Evolutionary conservation across 2,888 invertebrate species (phyloP).

Genomic region (Ferrisia virgata): DNA sequence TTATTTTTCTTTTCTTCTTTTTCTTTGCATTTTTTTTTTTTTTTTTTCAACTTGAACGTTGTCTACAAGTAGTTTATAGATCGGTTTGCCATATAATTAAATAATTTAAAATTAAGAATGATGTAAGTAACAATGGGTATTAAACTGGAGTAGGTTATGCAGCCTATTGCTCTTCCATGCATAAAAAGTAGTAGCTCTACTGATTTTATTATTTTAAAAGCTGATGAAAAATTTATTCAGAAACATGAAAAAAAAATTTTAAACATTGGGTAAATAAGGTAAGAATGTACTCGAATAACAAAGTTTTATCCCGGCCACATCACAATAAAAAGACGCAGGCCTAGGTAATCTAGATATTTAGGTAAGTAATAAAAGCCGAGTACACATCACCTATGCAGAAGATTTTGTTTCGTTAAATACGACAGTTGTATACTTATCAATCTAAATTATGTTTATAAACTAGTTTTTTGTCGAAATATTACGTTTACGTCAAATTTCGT

Average conservation of each 20-base stretch:
- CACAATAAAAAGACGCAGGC: no score
- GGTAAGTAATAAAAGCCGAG: no score
- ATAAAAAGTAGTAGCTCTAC: no score
- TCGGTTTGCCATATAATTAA: background rate
- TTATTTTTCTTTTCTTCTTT: background rate
- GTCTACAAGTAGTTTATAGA: background rate
- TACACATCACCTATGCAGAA: background rate
- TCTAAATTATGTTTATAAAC: slow-evolving; percentile 22
- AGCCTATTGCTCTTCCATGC: no score
- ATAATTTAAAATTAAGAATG: background rate
- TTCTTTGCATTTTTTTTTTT: background rate
- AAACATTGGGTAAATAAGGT: no score
- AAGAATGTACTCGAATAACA: no score
- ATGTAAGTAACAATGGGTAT: background rate
- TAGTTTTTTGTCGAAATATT: background rate
- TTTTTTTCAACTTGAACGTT: background rate
- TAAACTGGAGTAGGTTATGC: no score
- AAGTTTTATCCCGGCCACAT: no score
- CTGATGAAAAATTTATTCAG: no score
- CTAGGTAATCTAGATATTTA: no score
- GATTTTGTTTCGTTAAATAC: background rate
- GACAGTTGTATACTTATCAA: background rate
- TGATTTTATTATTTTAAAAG: no score
- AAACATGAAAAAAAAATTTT: background rate
- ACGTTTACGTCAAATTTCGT: slow-evolving; percentile 22